These are phyloP conservation scores for Emmelina monodactyla DNA, from an alignment of 2,888 invertebrate genomes.

Conservation along the genomic window DNA sequence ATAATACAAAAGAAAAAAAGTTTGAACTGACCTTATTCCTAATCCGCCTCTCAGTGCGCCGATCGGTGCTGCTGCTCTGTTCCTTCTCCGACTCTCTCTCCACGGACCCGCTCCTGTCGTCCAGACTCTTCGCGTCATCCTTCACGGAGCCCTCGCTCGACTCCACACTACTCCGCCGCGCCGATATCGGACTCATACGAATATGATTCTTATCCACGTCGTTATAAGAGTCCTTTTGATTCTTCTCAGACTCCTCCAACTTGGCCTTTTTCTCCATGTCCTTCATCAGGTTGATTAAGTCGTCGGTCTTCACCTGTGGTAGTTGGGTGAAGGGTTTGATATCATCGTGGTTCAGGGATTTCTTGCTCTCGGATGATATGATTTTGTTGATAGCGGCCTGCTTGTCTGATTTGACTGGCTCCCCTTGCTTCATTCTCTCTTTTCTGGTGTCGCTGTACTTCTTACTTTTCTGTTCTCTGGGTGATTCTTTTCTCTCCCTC, in stretches of 20 bases:
- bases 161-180: conserved; percentile 46
- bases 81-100: conserved; percentile 66
- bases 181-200: conserved; percentile 18
- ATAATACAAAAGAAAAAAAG: too few relatives aligned
- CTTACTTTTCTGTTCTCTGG: conserved; percentile 52
- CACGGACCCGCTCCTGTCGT: conserved; percentile 62
- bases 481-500: conserved; percentile 47
- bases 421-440: conserved; percentile 43
- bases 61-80: conserved; percentile 56
- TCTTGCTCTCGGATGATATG: conserved; percentile 43
- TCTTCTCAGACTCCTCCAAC: conserved; percentile 32
- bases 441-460: conserved; percentile 59
- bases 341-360: conserved; percentile 44
- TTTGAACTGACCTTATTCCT: conserved; percentile 74
- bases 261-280: conserved; percentile 51
- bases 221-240: conserved; percentile 38
- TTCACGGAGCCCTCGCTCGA: conserved; percentile 34
- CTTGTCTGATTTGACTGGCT: conserved; percentile 43
- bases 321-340: conserved; percentile 60
- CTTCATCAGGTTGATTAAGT: conserved; percentile 52
- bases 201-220: conserved; percentile 32
- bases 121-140: conserved; percentile 58
- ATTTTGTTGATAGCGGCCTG: conserved; percentile 43
- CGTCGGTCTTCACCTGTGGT: conserved; percentile 58
- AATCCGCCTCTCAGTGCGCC: conserved; percentile 69